These are phyloP conservation scores for Petrophora chlorosata DNA, from an alignment of 2,888 invertebrate genomes.

Conservation along the genomic window DNA sequence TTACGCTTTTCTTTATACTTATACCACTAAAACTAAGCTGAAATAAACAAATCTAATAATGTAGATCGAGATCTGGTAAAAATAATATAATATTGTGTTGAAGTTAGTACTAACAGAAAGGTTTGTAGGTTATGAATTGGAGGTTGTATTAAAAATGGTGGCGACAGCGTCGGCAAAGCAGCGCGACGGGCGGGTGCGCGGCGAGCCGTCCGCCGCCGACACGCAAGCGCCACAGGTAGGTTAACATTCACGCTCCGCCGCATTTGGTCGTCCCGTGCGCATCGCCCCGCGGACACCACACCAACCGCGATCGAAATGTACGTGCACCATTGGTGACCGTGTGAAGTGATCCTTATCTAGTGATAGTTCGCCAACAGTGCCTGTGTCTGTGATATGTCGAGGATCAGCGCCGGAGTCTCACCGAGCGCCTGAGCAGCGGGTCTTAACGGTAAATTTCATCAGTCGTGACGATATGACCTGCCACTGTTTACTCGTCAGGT, in stretches of 20 bases:
- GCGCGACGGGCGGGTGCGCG: conserved; percentile 61
- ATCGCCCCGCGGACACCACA: conserved; percentile 66
- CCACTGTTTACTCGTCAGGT: conserved; percentile 77
- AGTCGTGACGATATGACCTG: conserved; percentile 68
- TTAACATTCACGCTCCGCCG: conserved; percentile 80
- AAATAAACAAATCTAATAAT: background rate
- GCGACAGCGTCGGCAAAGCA: conserved; percentile 67
- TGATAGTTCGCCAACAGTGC: conserved; percentile 60
- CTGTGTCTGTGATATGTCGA: conserved; percentile 69
- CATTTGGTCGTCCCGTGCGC: conserved; percentile 77
- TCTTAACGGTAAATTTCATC: conserved; percentile 79
- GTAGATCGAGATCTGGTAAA: too few relatives aligned
- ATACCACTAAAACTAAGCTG: background rate
- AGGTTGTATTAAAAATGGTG: conserved; percentile 67
- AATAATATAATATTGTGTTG: too few relatives aligned
- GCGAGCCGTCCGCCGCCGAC: conserved; percentile 57
- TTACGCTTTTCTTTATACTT: conserved; percentile 31
- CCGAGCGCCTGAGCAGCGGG: conserved; percentile 60
- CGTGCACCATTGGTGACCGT: conserved; percentile 68
- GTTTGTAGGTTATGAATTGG: conserved; percentile 17
- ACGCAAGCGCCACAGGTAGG: conserved; percentile 83
- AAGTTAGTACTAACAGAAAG: background rate
- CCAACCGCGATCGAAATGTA: conserved; percentile 65
- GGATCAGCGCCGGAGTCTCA: conserved; percentile 58
- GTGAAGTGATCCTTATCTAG: conserved; percentile 69